Base-by-base conservation (phyloP, 2,797 vertebrate genomes). In the Salmo trutta region DNA sequence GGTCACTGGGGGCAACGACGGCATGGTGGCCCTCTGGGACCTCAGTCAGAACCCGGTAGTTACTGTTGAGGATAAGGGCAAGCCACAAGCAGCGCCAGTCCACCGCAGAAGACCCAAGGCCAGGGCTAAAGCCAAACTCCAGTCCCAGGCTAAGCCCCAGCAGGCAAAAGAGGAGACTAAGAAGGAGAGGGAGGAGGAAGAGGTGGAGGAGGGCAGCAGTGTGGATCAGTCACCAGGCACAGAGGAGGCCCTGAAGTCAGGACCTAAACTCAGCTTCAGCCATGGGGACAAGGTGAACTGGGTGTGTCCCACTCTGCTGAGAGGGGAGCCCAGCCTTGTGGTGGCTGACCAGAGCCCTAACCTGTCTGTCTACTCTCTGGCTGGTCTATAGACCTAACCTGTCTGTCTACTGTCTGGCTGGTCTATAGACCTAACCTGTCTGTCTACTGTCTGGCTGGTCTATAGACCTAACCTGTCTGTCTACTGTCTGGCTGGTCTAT, bases 251-350 rank as follows among this genome's bases (percentile, higher is more conserved):
- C 71, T 83, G 17, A 88, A 84, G 8, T n/a, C 91, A 64, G 89
- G 88, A 54, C 95, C 95, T 71, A 96, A 93, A 86, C 86, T 97
- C 47, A 93, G 88, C 81, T 94, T 99, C 78, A 91, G 89, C 78
- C 98, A 99, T 0, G 94, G 95, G 64, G 95, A 97, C 77, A 99
- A 99, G 83, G 95, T 99, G 85, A 99, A 99, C 95, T 99, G 97
- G 97, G 86, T 99, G 64, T 93, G 94, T 0, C 95, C 91, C 0
- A 67, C 91, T 5, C 88, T 94, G 76, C 90, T 98, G 71, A 96
- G 96, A 88, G 96, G 96, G 73, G 92, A 92, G 52, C 91, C 87
- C 41, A 95, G 89, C 79, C 87, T 98, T 81, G 84, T 99, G 3
- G 96, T 99, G 17, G 96, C 96, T 70, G 98, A 99, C 91, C 97